Base-by-base conservation (phyloP, 2,797 vertebrate genomes). In the Xiphorhynchus erythropygius region DNA sequence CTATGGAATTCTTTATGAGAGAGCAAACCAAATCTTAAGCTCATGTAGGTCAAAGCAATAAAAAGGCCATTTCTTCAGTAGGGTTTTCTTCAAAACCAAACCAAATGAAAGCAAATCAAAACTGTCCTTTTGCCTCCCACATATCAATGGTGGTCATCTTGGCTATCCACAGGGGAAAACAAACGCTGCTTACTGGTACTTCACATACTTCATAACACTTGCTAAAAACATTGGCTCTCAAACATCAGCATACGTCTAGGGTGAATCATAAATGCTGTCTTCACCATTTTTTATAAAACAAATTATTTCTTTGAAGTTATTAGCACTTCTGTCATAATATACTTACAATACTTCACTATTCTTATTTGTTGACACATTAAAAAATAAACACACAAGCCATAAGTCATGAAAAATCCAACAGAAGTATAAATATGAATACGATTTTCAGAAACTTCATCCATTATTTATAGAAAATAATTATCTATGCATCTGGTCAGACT, bases 381-480 rank as follows among this genome's bases (percentile, higher is more conserved):
- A 75, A 91, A 81, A 70, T 50, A 92, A 57, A 94, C 15, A 82
- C 24, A 46, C n/a, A 47, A 62, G 81, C 47, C 70, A 79, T 81
- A 81, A 79, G 24, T 67, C 83, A 67, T 4, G 9, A 90, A 94
- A 93, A 93, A 70, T 49, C 49, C 60, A 91, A 47, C 14, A 47
- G 68, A 75, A 77, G 44, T 42, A 65, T 76, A 85, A 90, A 84
- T 49, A 84, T 17, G 56, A 83, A 74, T 46, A 63, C 0, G 1
- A 53, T 84, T 93, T 91, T 92, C 75, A 95, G 86, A 95, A 87
- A 33, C 63, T 59, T 77, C 64, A 90, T 87, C 70, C 88, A 39
- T 68, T 91, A 94, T 82, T 89, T 96, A 83, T 62, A 96, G 78
- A 93, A 97, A 90, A 94, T 80, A 89, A 84, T 70, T 94, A 73